phyloP scores from a whole-genome alignment of 2,797 vertebrate species.

The Selene dorsalis region DNA sequence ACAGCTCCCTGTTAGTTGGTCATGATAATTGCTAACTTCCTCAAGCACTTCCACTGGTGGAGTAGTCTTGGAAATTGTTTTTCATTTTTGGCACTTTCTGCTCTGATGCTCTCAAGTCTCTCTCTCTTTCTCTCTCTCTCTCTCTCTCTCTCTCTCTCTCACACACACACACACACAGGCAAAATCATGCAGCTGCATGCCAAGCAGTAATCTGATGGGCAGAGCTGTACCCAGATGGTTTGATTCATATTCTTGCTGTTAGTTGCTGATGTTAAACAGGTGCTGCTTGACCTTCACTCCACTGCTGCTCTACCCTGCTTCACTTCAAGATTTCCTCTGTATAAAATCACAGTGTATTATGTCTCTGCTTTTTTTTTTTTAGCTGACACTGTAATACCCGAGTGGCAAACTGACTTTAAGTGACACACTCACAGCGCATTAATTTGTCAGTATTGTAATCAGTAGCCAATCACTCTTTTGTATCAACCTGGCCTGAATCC shows the following conservation, averaged over 20 bases:
- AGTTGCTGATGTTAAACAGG: slow-evolving; percentile 78
- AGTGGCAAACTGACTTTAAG: slow-evolving; percentile 34
- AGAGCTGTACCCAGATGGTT: slow-evolving; percentile 72
- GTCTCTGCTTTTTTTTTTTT: slow-evolving; percentile 27
- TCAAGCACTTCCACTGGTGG: slow-evolving; percentile 21
- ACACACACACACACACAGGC: slow-evolving; percentile 28
- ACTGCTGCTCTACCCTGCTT: slow-evolving; percentile 41
- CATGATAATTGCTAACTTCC: slow-evolving; percentile 28
- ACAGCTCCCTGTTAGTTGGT: slow-evolving; percentile 9
- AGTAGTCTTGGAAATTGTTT: slow-evolving; percentile 21
- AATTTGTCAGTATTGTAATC: slow-evolving; percentile 53
- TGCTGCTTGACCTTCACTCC: slow-evolving; percentile 75
- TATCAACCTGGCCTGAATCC: slow-evolving; percentile 57
- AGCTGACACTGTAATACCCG: slow-evolving; percentile 44
- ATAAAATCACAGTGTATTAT: slow-evolving; percentile 34
- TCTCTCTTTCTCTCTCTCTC: slow-evolving; percentile 11
- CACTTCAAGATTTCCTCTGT: slow-evolving; percentile 31
- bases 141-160: background rate
- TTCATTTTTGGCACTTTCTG: slow-evolving; percentile 24
- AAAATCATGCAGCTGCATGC: slow-evolving; percentile 55
- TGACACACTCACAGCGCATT: slow-evolving; percentile 37
- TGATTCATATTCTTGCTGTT: slow-evolving; percentile 74
- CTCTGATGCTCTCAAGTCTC: slow-evolving; percentile 11
- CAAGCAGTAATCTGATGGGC: slow-evolving; percentile 74
- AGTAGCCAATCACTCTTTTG: slow-evolving; percentile 56